Evolutionary conservation across 2,888 invertebrate genomes (phyloP).

Genomic region (Rhogogaster chlorosoma): DNA sequence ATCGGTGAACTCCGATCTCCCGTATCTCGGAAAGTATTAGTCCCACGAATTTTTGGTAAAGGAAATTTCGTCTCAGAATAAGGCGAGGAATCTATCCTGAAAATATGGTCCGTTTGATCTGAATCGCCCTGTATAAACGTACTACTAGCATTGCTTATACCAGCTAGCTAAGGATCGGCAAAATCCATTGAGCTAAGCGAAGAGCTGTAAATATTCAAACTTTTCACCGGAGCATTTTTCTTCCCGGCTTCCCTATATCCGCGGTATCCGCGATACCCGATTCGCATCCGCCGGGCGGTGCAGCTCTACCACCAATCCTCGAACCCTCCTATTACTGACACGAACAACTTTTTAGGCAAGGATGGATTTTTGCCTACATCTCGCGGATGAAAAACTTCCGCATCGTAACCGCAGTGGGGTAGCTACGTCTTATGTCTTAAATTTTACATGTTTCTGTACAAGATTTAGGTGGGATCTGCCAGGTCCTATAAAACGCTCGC

Average conservation of each 20-base stretch:
- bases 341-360: not conserved
- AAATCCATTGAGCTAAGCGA: conserved; percentile 47
- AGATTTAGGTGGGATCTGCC: too few species aligned
- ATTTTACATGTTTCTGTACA: too few species aligned
- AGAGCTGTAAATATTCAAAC: conserved; percentile 70
- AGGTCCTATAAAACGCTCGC: too few species aligned
- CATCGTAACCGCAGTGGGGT: not conserved
- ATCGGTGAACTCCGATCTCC: too few species aligned
- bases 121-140: too few species aligned
- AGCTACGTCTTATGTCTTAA: not conserved
- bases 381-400: not conserved
- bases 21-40: too few species aligned
- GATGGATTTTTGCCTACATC: not conserved
- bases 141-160: too few species aligned
- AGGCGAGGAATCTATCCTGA: too few species aligned
- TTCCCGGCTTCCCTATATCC: not conserved
- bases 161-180: not conserved
- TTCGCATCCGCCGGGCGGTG: not conserved
- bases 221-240: conserved; percentile 59
- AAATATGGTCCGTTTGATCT: too few species aligned
- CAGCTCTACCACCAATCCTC: not conserved
- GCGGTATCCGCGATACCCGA: not conserved
- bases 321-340: not conserved
- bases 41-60: too few species aligned
- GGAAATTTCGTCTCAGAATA: too few species aligned